These are phyloP conservation scores for Ciconia maguari DNA, from an alignment of 2,113 vertebrate genomes.

Conservation along the genomic window DNA sequence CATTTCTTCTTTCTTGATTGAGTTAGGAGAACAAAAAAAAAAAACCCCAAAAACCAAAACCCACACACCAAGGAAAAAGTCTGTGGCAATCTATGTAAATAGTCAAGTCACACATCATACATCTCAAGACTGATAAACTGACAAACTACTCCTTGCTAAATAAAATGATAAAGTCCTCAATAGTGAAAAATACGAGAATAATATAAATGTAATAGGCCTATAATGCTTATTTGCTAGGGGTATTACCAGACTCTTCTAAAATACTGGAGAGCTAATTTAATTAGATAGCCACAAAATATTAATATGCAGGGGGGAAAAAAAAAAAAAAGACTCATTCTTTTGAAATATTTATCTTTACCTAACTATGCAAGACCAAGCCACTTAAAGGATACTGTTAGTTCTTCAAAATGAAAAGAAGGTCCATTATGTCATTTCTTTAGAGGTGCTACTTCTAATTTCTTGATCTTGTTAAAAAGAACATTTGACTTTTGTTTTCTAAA, in stretches of 20 bases:
- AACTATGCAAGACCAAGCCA: not conserved
- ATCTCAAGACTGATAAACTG: not conserved
- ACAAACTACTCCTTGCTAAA: not conserved
- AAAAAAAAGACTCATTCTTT: not conserved
- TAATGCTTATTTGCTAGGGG: not conserved
- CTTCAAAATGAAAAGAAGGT: not conserved
- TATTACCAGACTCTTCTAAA: not conserved
- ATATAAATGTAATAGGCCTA: not conserved
- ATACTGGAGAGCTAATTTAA: not conserved
- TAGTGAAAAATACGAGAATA: not conserved
- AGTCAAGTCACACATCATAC: not conserved
- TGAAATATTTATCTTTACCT: not conserved
- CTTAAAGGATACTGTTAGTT: not conserved
- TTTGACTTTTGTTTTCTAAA: not conserved
- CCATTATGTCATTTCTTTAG: not conserved
- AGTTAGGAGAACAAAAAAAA: not conserved
- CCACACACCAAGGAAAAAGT: not conserved
- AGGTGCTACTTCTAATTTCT: not conserved
- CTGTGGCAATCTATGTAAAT: not conserved
- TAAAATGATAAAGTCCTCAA: not conserved
- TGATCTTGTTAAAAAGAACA: not conserved
- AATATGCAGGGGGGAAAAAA: accelerated
- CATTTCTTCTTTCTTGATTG: not conserved
- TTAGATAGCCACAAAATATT: not conserved
- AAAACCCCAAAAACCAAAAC: not conserved